A percentile compares a stretch with the other conserved stretches of the same genome.
Conservation (phyloP, 2,888 invertebrate species). For the Smittia sp. region DNA sequence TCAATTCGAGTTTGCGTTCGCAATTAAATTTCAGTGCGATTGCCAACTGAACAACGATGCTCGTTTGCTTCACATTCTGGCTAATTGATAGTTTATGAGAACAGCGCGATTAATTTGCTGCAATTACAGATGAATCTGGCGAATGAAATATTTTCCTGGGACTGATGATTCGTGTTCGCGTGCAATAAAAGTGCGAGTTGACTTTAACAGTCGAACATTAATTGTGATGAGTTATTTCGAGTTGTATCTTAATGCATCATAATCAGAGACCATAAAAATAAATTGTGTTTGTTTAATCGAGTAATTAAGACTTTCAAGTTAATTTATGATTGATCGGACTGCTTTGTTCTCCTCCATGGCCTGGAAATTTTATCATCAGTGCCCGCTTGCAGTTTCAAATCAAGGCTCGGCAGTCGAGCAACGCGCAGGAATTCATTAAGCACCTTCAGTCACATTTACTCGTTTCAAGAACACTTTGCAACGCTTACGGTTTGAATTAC, state of each 20-base stretch:
- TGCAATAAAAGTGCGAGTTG: background rate
- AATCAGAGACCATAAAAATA: background rate
- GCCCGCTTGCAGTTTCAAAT: background rate
- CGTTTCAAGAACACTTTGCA: background rate
- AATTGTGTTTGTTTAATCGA: background rate
- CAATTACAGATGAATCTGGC: background rate
- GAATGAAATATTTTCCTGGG: background rate
- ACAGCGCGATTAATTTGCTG: background rate
- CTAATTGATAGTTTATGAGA: too few species aligned
- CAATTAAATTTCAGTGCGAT: too few species aligned
- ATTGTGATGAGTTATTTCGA: too few species aligned
- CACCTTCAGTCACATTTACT: background rate
- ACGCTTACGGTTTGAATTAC: background rate
- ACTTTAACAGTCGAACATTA: background rate
- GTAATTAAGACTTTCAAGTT: background rate
- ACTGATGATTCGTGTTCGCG: background rate
- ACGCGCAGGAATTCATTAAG: background rate
- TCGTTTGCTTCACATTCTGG: too few species aligned
- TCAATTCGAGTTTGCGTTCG: too few species aligned
- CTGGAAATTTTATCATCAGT: background rate
- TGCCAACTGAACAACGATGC: too few species aligned
- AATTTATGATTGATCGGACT: background rate
- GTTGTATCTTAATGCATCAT: too few species aligned
- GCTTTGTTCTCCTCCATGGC: background rate
- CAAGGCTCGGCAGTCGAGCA: background rate